Conservation (phyloP, 2,888 invertebrate species). For the Acronicta leporina region DNA sequence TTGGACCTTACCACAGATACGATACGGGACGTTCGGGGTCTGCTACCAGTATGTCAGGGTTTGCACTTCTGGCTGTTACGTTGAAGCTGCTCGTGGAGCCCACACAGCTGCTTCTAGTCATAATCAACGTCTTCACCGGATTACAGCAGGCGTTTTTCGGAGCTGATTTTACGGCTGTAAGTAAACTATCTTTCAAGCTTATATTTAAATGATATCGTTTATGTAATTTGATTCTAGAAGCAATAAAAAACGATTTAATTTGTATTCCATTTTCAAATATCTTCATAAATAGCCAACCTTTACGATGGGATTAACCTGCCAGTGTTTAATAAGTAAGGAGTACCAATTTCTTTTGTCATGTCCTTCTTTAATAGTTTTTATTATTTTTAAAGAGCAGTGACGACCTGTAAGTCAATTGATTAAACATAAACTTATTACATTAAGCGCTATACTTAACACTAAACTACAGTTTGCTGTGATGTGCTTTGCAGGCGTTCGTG, state of each 20-base stretch:
- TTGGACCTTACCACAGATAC: conserved; percentile 72
- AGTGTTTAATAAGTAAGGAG: no score
- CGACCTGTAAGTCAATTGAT: no score
- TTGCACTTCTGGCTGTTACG: conserved; percentile 87
- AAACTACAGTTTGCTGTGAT: conserved; percentile 15
- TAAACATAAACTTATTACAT: background rate
- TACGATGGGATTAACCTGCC: no score
- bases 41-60: conserved; percentile 74
- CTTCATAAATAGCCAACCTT: no score
- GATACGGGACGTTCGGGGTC: conserved; percentile 76
- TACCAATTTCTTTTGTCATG: no score
- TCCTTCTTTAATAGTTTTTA: no score
- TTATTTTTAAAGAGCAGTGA: no score
- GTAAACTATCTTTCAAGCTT: conserved; percentile 32
- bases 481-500: conserved; percentile 85
- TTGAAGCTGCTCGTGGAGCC: conserved; percentile 88
- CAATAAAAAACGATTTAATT: no score
- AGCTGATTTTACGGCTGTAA: conserved; percentile 88
- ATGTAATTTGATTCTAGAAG: no score
- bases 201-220: no score
- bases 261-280: no score
- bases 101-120: conserved; percentile 90
- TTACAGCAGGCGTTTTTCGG: conserved; percentile 92
- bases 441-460: background rate
- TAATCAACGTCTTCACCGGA: conserved; percentile 91